A percentile compares a stretch with the other conserved stretches of the same genome.
Evolutionary conservation across 2,888 invertebrate genomes (phyloP).

Genomic region (Campopleginae sp.): DNA sequence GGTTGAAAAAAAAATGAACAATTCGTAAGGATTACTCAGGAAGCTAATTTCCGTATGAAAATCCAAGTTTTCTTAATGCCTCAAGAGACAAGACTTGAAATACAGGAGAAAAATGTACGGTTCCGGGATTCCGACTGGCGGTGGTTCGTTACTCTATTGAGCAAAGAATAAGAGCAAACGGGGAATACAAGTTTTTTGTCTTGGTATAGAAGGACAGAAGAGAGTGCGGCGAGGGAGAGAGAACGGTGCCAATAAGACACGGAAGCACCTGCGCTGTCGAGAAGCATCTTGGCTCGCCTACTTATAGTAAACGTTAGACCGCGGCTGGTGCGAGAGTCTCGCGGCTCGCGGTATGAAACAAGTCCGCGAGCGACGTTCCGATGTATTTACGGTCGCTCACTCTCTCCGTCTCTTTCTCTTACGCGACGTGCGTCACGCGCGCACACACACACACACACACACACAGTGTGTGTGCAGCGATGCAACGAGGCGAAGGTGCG

Average conservation of each 20-base stretch:
- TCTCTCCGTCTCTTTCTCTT: constrained; percentile 23
- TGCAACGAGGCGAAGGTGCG: constrained; percentile 17
- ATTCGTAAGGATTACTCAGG: neutral
- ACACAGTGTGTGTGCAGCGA: constrained; percentile 20
- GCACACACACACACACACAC: constrained; percentile 12
- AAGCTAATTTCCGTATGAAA: neutral
- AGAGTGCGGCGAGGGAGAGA: neutral
- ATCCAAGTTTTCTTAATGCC: neutral
- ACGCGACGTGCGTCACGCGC: constrained; percentile 41
- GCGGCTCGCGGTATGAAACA: constrained; percentile 68
- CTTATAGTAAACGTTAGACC: constrained; percentile 10
- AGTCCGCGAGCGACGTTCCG: constrained; percentile 71
- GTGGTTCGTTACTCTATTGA: neutral
- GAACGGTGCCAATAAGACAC: constrained; percentile 68
- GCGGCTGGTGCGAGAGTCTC: constrained; percentile 50
- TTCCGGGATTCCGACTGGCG: neutral
- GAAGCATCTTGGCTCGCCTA: constrained; percentile 63
- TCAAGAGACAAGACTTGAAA: neutral
- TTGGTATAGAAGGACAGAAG: neutral
- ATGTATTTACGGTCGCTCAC: constrained; percentile 56
- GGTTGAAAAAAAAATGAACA: neutral
- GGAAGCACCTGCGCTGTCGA: constrained; percentile 78
- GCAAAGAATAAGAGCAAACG: neutral
- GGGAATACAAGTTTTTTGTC: neutral
- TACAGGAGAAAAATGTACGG: neutral